Evolutionary conservation across 1,140 invertebrate species (phyloP).

Genomic region (Maconellicoccus hirsutus): DNA sequence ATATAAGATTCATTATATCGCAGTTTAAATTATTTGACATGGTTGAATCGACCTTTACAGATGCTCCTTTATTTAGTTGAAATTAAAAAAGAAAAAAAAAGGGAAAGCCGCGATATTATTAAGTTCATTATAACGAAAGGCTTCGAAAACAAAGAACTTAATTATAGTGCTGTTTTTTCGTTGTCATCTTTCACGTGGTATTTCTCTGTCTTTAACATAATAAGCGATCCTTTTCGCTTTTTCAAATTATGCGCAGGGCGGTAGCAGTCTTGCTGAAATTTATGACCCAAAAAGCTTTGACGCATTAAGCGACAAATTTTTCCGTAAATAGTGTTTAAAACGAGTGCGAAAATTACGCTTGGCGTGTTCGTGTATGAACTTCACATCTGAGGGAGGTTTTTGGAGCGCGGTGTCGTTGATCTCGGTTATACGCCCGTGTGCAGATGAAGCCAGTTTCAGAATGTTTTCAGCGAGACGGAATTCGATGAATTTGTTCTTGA

Average conservation of each 20-base stretch:
- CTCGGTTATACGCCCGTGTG: too few species aligned
- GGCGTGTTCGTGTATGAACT: too few species aligned
- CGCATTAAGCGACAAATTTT: slow-evolving; percentile 2
- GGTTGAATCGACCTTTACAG: background rate
- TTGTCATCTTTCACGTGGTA: too few species aligned
- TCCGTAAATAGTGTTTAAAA: background rate
- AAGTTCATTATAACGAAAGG: slow-evolving; percentile 2
- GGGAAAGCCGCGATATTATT: background rate
- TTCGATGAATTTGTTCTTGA: too few species aligned
- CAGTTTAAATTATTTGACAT: background rate
- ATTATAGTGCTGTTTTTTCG: background rate
- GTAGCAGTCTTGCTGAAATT: background rate
- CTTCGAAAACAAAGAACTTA: slow-evolving; percentile 4
- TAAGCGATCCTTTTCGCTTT: background rate
- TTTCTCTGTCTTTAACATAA: background rate
- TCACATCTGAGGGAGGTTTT: too few species aligned
- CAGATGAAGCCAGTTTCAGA: too few species aligned
- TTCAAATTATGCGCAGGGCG: background rate
- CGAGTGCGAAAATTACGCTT: background rate
- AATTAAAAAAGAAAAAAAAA: background rate
- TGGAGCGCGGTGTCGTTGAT: too few species aligned
- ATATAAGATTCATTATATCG: background rate
- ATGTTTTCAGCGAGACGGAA: too few species aligned
- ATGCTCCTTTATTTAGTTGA: background rate
- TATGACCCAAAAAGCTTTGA: background rate